Conservation (phyloP, 1,140 invertebrate genomes). For the Drosophila ohnishii region DNA sequence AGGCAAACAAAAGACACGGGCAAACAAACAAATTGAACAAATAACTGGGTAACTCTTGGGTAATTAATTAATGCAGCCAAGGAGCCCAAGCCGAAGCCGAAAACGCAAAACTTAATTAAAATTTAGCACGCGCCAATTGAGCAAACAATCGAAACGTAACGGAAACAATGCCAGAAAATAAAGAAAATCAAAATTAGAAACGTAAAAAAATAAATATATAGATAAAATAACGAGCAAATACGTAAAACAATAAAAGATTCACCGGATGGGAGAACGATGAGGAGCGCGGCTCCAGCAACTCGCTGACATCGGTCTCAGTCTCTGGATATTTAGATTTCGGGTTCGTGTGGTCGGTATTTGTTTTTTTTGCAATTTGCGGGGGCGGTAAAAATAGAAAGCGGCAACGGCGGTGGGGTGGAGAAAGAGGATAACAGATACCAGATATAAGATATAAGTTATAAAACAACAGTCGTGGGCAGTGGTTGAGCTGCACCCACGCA, state of each 20-base stretch:
- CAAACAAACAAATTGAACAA: conserved; percentile 57
- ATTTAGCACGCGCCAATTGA: conserved; percentile 15
- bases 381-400: conserved; percentile 9
- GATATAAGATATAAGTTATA: conserved; percentile 2
- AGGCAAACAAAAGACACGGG: conserved; percentile 25
- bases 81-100: conserved; percentile 9
- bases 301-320: conserved; percentile 57
- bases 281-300: conserved; percentile 73
- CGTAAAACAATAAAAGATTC: conserved; percentile 44
- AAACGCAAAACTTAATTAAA: conserved; percentile 43
- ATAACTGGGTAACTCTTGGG: conserved; percentile 31
- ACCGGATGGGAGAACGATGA: conserved; percentile 80
- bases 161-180: conserved; percentile 11
- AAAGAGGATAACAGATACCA: conserved; percentile 7
- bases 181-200: conserved; percentile 10
- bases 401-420: neutral
- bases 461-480: neutral
- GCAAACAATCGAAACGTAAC: conserved; percentile 52
- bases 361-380: conserved; percentile 2
- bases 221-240: conserved; percentile 1
- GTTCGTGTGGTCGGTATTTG: conserved; percentile 7
- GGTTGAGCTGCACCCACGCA: conserved; percentile 14
- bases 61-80: conserved; percentile 50
- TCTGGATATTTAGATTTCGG: conserved; percentile 49
- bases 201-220: neutral